A percentile compares a stretch with the other conserved stretches of the same genome.
Conservation (phyloP, 2,888 invertebrate species). For the Melanostoma scalare region DNA sequence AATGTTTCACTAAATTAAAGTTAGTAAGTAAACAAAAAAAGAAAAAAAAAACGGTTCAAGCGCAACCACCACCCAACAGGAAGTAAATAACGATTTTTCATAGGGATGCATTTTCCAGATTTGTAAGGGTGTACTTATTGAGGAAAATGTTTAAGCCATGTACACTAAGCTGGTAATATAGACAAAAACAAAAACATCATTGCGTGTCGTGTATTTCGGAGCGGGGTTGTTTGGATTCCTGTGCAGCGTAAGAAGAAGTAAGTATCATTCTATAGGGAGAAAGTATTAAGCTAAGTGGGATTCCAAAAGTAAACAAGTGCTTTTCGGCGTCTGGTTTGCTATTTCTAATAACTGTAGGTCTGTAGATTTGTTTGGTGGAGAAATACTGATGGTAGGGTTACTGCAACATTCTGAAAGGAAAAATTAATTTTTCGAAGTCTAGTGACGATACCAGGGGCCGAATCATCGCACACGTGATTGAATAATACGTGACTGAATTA, state of each 20-base stretch:
- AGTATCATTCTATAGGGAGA: conserved; percentile 3
- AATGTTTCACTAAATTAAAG: conserved; percentile 69
- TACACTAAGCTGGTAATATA: conserved; percentile 7
- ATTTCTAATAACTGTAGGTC: too few species aligned
- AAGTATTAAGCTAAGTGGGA: not conserved
- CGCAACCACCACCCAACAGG: conserved; percentile 55
- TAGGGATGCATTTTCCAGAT: conserved; percentile 63
- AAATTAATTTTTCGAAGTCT: too few species aligned
- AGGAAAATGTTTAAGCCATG: conserved; percentile 25
- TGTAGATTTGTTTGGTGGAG: not conserved
- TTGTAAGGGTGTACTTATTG: conserved; percentile 53
- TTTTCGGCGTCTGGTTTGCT: too few species aligned
- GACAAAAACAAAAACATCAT: not conserved
- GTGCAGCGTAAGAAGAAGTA: not conserved
- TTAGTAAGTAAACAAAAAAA: conserved; percentile 65
- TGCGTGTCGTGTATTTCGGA: conserved; percentile 18
- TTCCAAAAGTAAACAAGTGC: conserved; percentile 28
- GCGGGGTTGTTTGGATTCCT: conserved; percentile 11
- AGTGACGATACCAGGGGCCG: too few species aligned
- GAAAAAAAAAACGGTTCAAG: conserved; percentile 41
- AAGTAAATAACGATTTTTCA: conserved; percentile 63
- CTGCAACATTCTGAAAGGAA: too few species aligned
- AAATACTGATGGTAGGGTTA: too few species aligned
- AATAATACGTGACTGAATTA: too few species aligned
- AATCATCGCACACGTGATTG: too few species aligned